Conservation (phyloP, 2,888 invertebrate species). For the Apamea anceps region DNA sequence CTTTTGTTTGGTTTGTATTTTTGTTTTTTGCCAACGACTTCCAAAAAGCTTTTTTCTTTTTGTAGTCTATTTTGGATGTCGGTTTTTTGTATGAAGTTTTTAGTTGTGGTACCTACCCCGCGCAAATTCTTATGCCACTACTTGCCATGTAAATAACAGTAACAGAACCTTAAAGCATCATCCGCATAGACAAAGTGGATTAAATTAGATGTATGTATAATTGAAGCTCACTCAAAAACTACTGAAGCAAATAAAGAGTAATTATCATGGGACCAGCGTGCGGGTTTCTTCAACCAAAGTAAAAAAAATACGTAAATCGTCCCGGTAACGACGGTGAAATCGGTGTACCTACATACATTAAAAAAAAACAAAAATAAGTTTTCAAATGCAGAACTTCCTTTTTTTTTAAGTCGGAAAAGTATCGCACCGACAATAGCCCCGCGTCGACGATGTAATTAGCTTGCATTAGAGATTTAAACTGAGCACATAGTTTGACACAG, state of each 20-base stretch:
- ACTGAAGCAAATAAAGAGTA: background rate
- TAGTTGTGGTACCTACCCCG: background rate
- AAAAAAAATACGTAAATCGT: background rate
- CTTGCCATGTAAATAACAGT: background rate
- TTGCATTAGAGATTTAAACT: background rate
- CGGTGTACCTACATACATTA: background rate
- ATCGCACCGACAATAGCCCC: constrained; percentile 2
- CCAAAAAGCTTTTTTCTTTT: too few relatives aligned
- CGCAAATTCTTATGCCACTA: background rate
- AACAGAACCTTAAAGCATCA: background rate
- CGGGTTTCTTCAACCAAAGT: background rate
- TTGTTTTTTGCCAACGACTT: background rate
- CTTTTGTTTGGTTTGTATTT: background rate
- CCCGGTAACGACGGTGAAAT: background rate
- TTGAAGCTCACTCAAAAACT: background rate
- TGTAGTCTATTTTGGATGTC: too few relatives aligned
- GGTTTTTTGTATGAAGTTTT: too few relatives aligned
- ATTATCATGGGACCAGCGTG: background rate
- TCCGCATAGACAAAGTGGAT: background rate
- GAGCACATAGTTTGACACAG: background rate
- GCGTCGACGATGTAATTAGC: constrained; percentile 5
- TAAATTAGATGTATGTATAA: background rate
- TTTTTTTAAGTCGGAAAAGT: background rate
- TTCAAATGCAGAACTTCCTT: background rate
- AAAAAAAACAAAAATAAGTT: background rate